phyloP scores from a whole-genome alignment of 2,797 vertebrate species.

The Acropternis orthonyx region DNA sequence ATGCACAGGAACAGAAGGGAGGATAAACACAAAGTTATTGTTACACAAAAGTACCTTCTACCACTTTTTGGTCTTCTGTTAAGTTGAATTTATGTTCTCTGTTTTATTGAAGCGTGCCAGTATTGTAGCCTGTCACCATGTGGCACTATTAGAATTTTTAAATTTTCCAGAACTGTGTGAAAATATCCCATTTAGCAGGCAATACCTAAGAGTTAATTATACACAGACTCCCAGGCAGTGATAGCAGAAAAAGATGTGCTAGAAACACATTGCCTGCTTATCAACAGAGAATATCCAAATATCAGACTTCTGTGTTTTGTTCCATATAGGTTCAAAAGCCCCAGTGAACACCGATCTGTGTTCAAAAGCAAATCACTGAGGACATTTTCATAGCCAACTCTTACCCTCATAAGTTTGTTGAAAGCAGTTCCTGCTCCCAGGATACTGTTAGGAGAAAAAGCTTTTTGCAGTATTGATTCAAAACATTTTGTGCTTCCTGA shows the following conservation, averaged over 20 bases:
- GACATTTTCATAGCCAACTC: not conserved
- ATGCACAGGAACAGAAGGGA: not conserved
- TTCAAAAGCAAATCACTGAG: not conserved
- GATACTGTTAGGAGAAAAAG: not conserved
- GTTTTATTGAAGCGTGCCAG: not conserved
- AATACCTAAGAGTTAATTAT: not conserved
- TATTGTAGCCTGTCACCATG: not conserved
- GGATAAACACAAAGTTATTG: not conserved
- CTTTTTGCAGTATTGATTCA: not conserved
- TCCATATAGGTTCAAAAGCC: not conserved
- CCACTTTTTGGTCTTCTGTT: not conserved
- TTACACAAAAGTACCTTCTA: not conserved
- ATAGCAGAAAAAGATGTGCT: not conserved
- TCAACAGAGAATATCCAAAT: not conserved
- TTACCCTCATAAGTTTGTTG: not conserved
- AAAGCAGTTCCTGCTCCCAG: not conserved
- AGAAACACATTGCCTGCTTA: not conserved
- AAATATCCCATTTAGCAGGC: not conserved
- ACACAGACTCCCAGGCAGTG: not conserved
- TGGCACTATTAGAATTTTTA: not conserved
- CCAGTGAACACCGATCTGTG: not conserved
- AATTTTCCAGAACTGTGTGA: not conserved
- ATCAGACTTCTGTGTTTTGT: not conserved
- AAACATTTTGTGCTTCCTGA: not conserved
- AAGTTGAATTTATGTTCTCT: not conserved